Evolutionary conservation across 2,888 invertebrate species (phyloP).

Genomic region (Bombyx huttoni): DNA sequence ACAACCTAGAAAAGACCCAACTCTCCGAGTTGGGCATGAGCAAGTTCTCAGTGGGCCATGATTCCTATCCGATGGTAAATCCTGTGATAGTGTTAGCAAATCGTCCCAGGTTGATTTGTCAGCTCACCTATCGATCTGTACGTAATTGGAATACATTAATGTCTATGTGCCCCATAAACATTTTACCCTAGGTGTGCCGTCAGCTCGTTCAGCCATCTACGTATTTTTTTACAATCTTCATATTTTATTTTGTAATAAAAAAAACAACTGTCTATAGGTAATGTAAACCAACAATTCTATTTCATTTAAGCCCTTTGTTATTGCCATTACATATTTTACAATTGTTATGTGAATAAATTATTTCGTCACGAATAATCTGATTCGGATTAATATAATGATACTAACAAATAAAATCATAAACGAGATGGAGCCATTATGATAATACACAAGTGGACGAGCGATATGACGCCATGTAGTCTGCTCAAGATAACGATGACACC

Average conservation of each 20-base stretch:
- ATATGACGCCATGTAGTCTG: conserved; percentile 41
- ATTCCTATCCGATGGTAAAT: too few relatives aligned
- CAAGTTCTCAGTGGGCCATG: too few relatives aligned
- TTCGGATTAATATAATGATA: conserved; percentile 11
- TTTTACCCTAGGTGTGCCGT: too few relatives aligned
- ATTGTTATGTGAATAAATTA: conserved; percentile 26
- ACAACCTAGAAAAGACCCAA: too few relatives aligned
- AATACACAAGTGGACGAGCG: conserved; percentile 7
- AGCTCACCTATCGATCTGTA: too few relatives aligned
- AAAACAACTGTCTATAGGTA: neutral
- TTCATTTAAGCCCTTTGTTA: neutral
- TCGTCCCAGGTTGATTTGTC: too few relatives aligned
- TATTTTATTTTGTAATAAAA: neutral
- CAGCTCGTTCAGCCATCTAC: too few relatives aligned
- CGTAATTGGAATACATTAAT: too few relatives aligned
- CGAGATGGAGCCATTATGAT: conserved; percentile 18
- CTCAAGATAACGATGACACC: conserved; percentile 25
- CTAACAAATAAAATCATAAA: conserved; percentile 27
- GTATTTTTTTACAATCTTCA: too few relatives aligned
- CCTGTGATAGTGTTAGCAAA: too few relatives aligned
- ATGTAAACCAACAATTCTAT: neutral
- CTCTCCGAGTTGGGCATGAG: too few relatives aligned
- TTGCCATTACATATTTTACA: conserved; percentile 19
- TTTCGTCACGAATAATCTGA: conserved; percentile 16
- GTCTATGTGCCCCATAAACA: too few relatives aligned